Evolutionary conservation across 2,888 invertebrate genomes (phyloP).

Genomic region (Epinotia demarniana): DNA sequence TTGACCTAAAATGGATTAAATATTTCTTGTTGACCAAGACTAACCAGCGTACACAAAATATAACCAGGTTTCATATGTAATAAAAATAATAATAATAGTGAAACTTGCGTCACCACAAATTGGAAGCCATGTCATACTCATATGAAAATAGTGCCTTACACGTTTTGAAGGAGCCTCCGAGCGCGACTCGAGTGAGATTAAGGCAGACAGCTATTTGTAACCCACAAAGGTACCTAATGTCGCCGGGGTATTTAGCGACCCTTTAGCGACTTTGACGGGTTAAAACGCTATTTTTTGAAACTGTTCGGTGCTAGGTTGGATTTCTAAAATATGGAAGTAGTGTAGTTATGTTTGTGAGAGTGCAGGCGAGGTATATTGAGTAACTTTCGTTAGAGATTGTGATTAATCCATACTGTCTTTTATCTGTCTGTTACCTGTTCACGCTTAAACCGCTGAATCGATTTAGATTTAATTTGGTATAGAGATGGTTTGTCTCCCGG

Average conservation of each 20-base stretch:
- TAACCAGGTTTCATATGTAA: too few relatives aligned
- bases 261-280: neutral
- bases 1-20: too few relatives aligned
- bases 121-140: conserved; percentile 49
- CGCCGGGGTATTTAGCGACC: conserved; percentile 12
- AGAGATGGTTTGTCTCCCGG: too few relatives aligned
- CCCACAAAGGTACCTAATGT: conserved; percentile 39
- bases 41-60: too few relatives aligned
- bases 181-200: conserved; percentile 68
- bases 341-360: neutral
- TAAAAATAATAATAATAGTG: too few relatives aligned
- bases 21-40: too few relatives aligned
- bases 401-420: too few relatives aligned
- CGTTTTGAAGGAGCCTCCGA: conserved; percentile 68
- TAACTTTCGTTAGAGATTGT: too few relatives aligned
- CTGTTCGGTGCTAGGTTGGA: neutral
- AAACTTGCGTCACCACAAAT: conserved; percentile 45
- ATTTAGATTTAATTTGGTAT: too few relatives aligned
- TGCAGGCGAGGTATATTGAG: too few relatives aligned
- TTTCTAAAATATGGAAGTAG: neutral
- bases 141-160: conserved; percentile 78
- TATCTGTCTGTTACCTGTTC: too few relatives aligned
- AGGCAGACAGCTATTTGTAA: conserved; percentile 53
- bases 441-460: too few relatives aligned
- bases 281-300: conserved; percentile 12